Conservation (phyloP, 2,113 vertebrate species). For the Paratilapia polleni region DNA sequence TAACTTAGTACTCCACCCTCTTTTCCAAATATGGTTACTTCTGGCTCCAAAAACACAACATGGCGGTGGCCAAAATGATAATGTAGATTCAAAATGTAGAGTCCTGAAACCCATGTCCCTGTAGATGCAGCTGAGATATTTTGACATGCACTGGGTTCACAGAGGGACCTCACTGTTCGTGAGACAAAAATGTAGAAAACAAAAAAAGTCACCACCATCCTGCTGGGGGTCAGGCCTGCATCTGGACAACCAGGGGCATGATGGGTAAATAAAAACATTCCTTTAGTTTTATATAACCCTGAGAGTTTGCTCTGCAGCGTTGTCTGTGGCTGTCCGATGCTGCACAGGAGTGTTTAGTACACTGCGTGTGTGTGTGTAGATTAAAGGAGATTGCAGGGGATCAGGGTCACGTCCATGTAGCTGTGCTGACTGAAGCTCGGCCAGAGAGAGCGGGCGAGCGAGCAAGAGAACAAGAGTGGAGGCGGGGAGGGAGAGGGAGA, state of each 20-base stretch:
- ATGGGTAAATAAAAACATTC: constrained; percentile 52
- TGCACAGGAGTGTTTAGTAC: neutral
- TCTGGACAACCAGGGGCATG: constrained; percentile 41
- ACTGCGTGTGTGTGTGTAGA: constrained; percentile 19
- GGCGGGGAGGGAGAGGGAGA: neutral
- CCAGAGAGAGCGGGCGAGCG: neutral
- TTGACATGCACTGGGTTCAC: no score
- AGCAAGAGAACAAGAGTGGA: neutral
- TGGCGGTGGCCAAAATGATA: fast-evolving
- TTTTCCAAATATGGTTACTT: fast-evolving
- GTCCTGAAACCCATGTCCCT: neutral
- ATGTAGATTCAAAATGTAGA: neutral
- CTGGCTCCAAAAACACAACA: fast-evolving
- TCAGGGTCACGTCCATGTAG: constrained; percentile 52
- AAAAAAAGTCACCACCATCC: neutral
- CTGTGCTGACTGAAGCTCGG: neutral
- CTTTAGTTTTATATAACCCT: constrained; percentile 35
- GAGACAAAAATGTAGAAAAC: neutral
- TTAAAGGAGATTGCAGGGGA: constrained; percentile 63
- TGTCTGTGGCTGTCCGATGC: neutral
- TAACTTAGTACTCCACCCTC: neutral
- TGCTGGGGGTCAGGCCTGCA: neutral
- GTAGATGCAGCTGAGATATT: no score
- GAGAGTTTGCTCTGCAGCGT: constrained; percentile 2
- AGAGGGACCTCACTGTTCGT: neutral